Conservation (phyloP, 2,888 invertebrate species). For the Cistogaster globosa region DNA sequence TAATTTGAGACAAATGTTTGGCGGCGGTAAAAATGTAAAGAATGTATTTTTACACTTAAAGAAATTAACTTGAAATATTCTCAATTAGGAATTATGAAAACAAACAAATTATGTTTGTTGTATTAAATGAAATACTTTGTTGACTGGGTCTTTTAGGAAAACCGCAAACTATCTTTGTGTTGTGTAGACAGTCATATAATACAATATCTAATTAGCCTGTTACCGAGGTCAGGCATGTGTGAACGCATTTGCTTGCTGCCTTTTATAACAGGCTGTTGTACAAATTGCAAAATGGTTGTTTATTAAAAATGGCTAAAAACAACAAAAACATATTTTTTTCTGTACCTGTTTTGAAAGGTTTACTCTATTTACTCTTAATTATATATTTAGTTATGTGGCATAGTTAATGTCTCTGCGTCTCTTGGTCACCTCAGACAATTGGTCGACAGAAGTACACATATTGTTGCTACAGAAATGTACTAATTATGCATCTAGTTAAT, state of each 20-base stretch:
- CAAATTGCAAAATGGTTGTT: constrained; percentile 52
- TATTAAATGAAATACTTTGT: not conserved
- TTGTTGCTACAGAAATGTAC: not conserved
- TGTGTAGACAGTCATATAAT: not conserved
- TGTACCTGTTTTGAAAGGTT: constrained; percentile 19
- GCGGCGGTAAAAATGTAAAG: constrained; percentile 48
- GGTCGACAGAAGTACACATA: not conserved
- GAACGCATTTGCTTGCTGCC: constrained; percentile 44
- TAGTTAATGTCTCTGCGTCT: not conserved
- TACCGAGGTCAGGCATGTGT: constrained; percentile 23
- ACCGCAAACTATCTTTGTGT: constrained; percentile 50
- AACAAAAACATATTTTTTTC: not conserved
- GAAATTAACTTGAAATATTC: constrained; percentile 23
- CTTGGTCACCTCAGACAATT: constrained; percentile 10
- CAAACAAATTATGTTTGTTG: not conserved
- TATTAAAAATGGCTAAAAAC: not conserved
- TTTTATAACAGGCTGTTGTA: constrained; percentile 29
- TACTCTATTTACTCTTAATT: constrained; percentile 31
- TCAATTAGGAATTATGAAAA: not conserved
- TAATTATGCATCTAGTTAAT: too few species aligned
- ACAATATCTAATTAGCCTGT: constrained; percentile 5
- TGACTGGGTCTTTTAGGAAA: constrained; percentile 17
- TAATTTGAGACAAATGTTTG: constrained; percentile 31
- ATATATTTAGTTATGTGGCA: constrained; percentile 20
- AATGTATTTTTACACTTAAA: constrained; percentile 34